Base-by-base conservation (phyloP, 1,140 invertebrate species). In the Armadillidium nasatum region DNA sequence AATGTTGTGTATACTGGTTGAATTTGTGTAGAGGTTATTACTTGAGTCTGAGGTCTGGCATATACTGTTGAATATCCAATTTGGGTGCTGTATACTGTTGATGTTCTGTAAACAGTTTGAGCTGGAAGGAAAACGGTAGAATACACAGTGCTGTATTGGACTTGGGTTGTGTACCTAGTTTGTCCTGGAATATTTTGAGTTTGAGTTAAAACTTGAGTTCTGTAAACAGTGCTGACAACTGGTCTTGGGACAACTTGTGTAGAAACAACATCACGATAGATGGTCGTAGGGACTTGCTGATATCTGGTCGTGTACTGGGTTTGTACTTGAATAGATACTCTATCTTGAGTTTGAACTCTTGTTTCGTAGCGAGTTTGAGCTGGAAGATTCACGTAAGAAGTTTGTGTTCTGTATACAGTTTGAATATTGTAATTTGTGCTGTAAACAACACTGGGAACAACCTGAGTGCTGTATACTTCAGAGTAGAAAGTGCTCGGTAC, bases 401-500 rank as follows among this genome's bases (percentile, higher is more conserved):
- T 60, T 60, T 60, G 50, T 15, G 50, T 60, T 13, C 11, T 60
- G 50, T 60, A 60, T 60, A 60, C 50, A 60, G 50, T 60, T 15
- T 19, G 50, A 60, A 19, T 60, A 19, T 60, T 60, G 50, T 60
- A 60, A 13, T 19, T 13, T 15, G 50, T 60, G 11, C 19, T 60
- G 7, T 60, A 60, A 60, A 60, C 50, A 60, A 60, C 50, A 19
- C 50, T 60, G 2, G 50, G 50, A 60, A 60, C 50, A 60, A 60
- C 50, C 50, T 19, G 50, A 60, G 50, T 60, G 19, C 50, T 60
- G 19, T 3, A 1, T 60, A 60, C 50, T 13, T 60, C 11, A 7
- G 50, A 60, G 7, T 15, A 13, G 19, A 19, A 15, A 60, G 50
- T 60, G 11, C 11, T 60, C 7, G 50, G 50, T 2, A 60, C 50